These are phyloP conservation scores for Drosophila mayaguana DNA, from an alignment of 2,888 invertebrate species.

Conservation along the genomic window DNA sequence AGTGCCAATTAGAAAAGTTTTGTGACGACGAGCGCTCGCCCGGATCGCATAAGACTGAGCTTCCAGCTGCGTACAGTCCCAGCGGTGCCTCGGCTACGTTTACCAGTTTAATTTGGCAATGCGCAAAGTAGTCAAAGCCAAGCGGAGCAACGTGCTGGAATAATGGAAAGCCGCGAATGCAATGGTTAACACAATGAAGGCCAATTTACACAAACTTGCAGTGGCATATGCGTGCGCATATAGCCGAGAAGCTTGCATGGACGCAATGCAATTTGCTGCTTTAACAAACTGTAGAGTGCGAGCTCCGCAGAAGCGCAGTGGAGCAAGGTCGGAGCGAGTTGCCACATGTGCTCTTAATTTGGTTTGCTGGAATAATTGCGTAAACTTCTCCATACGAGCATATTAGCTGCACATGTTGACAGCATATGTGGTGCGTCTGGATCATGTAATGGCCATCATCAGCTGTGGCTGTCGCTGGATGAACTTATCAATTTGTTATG, in stretches of 20 bases:
- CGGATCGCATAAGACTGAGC: constrained; percentile 25
- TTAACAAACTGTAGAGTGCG: constrained; percentile 42
- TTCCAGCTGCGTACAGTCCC: constrained; percentile 12
- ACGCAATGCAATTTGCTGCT: constrained; percentile 39
- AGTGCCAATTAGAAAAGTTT: constrained; percentile 63
- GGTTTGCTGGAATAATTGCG: constrained; percentile 60
- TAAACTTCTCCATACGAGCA: constrained; percentile 50
- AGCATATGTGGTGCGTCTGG: constrained; percentile 33
- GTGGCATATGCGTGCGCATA: not conserved
- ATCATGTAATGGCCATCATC: constrained; percentile 27
- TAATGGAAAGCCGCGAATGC: constrained; percentile 34
- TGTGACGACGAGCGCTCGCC: constrained; percentile 36
- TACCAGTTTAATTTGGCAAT: constrained; percentile 35
- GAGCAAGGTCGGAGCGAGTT: constrained; percentile 30
- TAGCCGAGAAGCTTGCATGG: constrained; percentile 24
- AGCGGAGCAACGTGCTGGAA: constrained; percentile 20
- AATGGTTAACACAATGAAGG: constrained; percentile 9
- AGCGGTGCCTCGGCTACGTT: constrained; percentile 8
- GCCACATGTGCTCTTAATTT: constrained; percentile 58
- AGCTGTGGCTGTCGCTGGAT: constrained; percentile 7
- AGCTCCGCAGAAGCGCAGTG: not conserved
- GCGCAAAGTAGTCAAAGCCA: constrained; percentile 45
- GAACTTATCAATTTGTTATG: constrained; percentile 21
- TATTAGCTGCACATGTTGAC: constrained; percentile 54
- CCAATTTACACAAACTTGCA: constrained; percentile 20